phyloP scores from a whole-genome alignment of 2,113 vertebrate genomes.

The Salvelinus fontinalis region DNA sequence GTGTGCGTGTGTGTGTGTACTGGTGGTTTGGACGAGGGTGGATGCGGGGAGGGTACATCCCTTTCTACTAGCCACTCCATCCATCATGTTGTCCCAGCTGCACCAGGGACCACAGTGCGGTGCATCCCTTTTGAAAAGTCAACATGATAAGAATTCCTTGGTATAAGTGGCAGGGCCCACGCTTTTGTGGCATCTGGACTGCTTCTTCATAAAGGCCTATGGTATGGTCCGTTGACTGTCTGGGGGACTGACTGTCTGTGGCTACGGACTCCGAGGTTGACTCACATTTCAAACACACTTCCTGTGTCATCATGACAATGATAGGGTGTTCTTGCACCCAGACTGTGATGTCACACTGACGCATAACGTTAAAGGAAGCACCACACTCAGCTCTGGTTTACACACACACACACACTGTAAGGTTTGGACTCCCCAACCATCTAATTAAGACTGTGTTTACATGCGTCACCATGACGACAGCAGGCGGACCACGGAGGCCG shows the following conservation, averaged over 20 bases:
- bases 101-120: conserved; percentile 57
- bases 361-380: conserved; percentile 53
- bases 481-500: conserved; percentile 11
- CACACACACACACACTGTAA: neutral
- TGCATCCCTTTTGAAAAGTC: conserved; percentile 64
- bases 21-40: conserved; percentile 35
- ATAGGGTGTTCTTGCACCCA: conserved; percentile 46
- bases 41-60: conserved; percentile 42
- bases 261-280: conserved; percentile 40
- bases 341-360: conserved; percentile 64
- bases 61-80: conserved; percentile 55
- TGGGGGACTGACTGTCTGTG: conserved; percentile 26
- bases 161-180: conserved; percentile 57
- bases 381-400: conserved; percentile 47
- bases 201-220: conserved; percentile 39
- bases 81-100: conserved; percentile 70
- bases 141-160: conserved; percentile 68
- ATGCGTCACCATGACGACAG: conserved; percentile 57
- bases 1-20: conserved; percentile 7
- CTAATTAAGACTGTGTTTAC: conserved; percentile 56
- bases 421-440: conserved; percentile 46
- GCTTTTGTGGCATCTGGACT: conserved; percentile 49
- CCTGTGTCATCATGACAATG: conserved; percentile 43
- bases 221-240: neutral
- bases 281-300: conserved; percentile 38